These are phyloP conservation scores for Drosophila burlai DNA, from an alignment of 1,140 invertebrate genomes.

Conservation along the genomic window DNA sequence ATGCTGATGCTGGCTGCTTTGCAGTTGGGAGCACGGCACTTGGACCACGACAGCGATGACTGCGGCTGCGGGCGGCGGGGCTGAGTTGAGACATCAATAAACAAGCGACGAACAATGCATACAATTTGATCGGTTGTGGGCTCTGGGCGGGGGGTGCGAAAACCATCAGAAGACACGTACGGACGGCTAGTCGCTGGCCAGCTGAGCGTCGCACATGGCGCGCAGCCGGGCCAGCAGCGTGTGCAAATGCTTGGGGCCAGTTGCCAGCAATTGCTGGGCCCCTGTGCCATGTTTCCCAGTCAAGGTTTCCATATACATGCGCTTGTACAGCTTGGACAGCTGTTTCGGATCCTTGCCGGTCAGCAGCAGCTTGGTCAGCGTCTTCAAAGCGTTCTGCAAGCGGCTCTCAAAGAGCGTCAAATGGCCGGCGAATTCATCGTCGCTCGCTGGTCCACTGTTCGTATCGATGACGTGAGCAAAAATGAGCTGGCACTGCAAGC, in stretches of 20 bases:
- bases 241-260: slow-evolving; percentile 65
- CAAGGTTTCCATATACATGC: slow-evolving; percentile 86
- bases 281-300: slow-evolving; percentile 77
- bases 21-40: slow-evolving; percentile 35
- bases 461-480: slow-evolving; percentile 85
- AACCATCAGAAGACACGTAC: slow-evolving; percentile 71
- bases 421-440: slow-evolving; percentile 86
- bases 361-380: slow-evolving; percentile 89
- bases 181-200: slow-evolving; percentile 59
- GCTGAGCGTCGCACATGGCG: slow-evolving; percentile 70
- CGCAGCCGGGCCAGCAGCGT: slow-evolving; percentile 73
- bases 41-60: slow-evolving; percentile 44
- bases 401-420: slow-evolving; percentile 88
- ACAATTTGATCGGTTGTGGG: slow-evolving; percentile 54
- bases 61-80: slow-evolving; percentile 61
- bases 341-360: slow-evolving; percentile 88
- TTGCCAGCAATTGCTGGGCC: slow-evolving; percentile 57
- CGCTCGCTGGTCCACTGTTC: slow-evolving; percentile 55
- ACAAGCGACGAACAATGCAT: slow-evolving; percentile 52
- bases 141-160: slow-evolving; percentile 37
- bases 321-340: slow-evolving; percentile 87
- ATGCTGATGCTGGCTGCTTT: slow-evolving; percentile 52
- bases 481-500: slow-evolving; percentile 87
- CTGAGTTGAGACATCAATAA: slow-evolving; percentile 69
- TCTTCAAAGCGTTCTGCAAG: slow-evolving; percentile 89